Evolutionary conservation across 2,797 vertebrate genomes (phyloP).

Genomic region (Tragelaphus oryx): DNA sequence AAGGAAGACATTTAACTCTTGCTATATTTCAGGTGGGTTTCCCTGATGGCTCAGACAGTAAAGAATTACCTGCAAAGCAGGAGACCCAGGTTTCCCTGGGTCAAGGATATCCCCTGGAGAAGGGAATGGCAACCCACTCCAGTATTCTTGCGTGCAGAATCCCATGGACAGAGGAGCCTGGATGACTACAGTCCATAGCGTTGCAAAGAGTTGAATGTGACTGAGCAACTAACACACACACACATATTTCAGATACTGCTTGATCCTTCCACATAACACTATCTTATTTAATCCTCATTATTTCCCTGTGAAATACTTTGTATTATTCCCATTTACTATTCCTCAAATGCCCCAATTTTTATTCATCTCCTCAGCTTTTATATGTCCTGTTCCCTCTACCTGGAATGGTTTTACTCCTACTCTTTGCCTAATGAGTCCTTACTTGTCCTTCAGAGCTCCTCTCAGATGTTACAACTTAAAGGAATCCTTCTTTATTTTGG

Average conservation of each 20-base stretch:
- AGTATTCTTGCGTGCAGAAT: background rate
- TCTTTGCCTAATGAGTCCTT: background rate
- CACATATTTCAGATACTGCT: background rate
- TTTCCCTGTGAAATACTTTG: slow-evolving; percentile 12
- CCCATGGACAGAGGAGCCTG: background rate
- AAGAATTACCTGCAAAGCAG: background rate
- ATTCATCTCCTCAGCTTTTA: background rate
- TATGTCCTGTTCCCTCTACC: background rate
- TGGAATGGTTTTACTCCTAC: background rate
- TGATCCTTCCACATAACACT: background rate
- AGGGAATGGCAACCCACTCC: background rate
- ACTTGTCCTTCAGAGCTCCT: background rate
- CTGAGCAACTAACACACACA: background rate
- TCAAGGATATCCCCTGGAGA: background rate
- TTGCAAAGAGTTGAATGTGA: background rate
- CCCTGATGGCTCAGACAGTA: background rate
- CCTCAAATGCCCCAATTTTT: background rate
- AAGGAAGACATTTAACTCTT: background rate
- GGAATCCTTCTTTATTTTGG: background rate
- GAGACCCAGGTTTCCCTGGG: background rate
- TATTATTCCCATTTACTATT: background rate
- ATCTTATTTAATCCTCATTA: background rate
- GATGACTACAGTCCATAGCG: accelerated
- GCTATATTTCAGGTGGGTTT: background rate
- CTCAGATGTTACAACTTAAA: background rate